Evolutionary conservation across 1,140 invertebrate species (phyloP), one percentile per base, ranked within the genome.

Genomic region (Drosophila insularis): DNA sequence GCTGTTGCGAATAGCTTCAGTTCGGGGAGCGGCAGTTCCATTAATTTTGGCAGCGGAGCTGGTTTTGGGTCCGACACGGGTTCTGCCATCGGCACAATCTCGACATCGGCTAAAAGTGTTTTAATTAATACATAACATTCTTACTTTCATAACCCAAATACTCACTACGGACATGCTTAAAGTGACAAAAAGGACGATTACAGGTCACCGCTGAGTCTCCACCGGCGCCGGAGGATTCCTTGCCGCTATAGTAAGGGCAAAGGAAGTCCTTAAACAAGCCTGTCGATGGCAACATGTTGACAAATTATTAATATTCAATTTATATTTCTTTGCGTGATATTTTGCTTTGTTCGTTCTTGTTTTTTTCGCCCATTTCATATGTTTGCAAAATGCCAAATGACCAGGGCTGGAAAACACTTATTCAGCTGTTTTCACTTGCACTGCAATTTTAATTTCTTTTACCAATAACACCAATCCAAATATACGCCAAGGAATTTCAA

Each of bases 141-240:
- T 19, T 23, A 17, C 70, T 54, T 59, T 11, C 1, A 8, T 0
- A 2, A 17, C 23, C 2, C 31, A 23, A 10, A 21, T 32, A 76
- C 78, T 92, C 91, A 94, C 94, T 95, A 85, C 94, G 95, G 78
- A 94, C 92, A 93, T 98, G 97, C 90, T 95, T 95, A 91, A 96
- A 98, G 92, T 97, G 97, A 92, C 97, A 98, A 92, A 97, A 97
- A 17, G 97, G 96, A 84, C 97, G 94, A 74, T 96, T 95, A 92
- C 97, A 98, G 56, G 94, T 92, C 40, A 21, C 31, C n/a, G 63
- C 50, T 11, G 71, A 50, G n/a, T 50, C 74, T 43, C 40, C 62
- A 4, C 13, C 54, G 40, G 35, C 74, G 27, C 65, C 62, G 50
- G 92, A 11, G 1, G 10, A 37, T 19, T 66, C 46, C 14, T 71